A percentile compares a stretch with the other conserved stretches of the same genome.
These are phyloP conservation scores for Xanthia icteritia DNA, from an alignment of 2,888 invertebrate species.

Conservation along the genomic window DNA sequence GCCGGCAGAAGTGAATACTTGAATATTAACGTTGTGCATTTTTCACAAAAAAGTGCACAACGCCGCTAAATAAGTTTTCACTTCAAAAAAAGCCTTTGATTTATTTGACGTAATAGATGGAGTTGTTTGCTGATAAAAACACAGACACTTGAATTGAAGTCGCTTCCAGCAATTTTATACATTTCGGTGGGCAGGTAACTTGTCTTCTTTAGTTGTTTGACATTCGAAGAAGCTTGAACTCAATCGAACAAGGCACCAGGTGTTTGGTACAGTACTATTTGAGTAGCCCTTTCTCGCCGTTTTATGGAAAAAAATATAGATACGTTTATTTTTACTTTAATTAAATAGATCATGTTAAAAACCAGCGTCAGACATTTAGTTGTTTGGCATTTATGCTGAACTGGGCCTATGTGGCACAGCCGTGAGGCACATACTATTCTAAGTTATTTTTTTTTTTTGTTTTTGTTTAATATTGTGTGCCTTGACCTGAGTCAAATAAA, in stretches of 20 bases:
- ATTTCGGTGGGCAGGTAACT: constrained; percentile 25
- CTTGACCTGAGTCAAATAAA: no score
- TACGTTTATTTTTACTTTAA: not conserved
- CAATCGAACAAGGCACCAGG: constrained; percentile 20
- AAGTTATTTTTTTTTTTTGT: no score
- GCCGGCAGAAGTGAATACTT: no score
- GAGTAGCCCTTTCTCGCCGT: not conserved
- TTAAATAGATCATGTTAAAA: no score
- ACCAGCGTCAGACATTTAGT: no score
- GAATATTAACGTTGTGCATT: no score
- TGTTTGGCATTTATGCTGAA: no score
- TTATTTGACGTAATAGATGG: constrained; percentile 7
- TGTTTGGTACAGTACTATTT: not conserved
- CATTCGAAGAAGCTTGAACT: constrained; percentile 52
- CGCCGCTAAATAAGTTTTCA: no score
- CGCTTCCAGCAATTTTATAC: constrained; percentile 39
- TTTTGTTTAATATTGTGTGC: no score
- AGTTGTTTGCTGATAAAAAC: constrained; percentile 20
- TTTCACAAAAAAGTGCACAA: no score
- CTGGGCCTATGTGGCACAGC: no score
- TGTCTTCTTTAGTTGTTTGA: constrained; percentile 42
- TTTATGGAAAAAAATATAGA: not conserved
- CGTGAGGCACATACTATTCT: no score
- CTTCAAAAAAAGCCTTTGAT: constrained; percentile 4
- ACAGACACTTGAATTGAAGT: not conserved